Evolutionary conservation across 1,140 invertebrate genomes (phyloP).

Genomic region (Hyposmocoma kahamanoa): DNA sequence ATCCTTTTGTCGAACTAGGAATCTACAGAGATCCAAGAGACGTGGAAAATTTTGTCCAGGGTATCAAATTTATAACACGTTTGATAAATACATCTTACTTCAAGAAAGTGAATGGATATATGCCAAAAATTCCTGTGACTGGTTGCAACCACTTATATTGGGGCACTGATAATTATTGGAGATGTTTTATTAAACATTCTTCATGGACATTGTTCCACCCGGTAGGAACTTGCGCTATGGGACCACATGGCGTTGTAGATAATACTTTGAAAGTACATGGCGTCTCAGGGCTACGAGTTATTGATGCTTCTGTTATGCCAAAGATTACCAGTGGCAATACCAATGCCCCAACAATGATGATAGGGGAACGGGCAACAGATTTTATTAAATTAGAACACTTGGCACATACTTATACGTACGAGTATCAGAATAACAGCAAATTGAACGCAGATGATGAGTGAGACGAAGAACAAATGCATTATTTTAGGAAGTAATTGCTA

Average conservation of each 20-base stretch:
- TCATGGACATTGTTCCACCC: conserved; percentile 89
- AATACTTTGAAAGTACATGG: conserved; percentile 79
- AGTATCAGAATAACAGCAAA: too few species aligned
- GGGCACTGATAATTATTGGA: conserved; percentile 81
- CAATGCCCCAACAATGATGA: conserved; percentile 76
- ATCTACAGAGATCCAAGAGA: background rate
- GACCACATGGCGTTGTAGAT: conserved; percentile 79
- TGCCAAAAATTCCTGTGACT: conserved; percentile 78
- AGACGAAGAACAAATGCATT: too few species aligned
- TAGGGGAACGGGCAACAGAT: conserved; percentile 76
- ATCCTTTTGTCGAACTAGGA: background rate
- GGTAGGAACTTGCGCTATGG: conserved; percentile 89
- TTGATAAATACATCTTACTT: conserved; percentile 26
- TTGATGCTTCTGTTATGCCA: conserved; percentile 86
- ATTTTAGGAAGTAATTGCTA: too few species aligned
- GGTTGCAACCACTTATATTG: conserved; percentile 81
- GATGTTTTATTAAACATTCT: conserved; percentile 78
- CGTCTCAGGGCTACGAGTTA: conserved; percentile 78
- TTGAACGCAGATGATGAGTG: too few species aligned
- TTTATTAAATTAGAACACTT: conserved; percentile 76
- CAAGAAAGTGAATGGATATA: conserved; percentile 78
- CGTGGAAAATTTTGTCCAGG: background rate
- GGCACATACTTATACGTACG: too few species aligned
- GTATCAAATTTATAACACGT: background rate
- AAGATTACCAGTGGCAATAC: conserved; percentile 75